These are phyloP conservation scores for Vanacampus margaritifer DNA, from an alignment of 2,113 vertebrate species.

Conservation along the genomic window DNA sequence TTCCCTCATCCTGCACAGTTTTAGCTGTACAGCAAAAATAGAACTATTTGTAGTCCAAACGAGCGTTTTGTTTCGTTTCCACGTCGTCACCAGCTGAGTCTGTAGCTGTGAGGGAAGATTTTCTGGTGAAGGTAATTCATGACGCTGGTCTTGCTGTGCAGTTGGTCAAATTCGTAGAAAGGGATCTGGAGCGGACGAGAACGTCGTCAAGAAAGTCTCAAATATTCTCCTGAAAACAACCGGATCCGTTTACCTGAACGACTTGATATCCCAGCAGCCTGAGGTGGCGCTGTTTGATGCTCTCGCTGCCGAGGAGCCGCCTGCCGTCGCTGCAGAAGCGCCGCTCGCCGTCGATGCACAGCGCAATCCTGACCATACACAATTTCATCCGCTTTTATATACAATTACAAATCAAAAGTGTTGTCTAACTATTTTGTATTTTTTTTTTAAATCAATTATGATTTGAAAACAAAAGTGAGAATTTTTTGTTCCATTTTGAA, in stretches of 20 bases:
- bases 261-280: constrained; percentile 86
- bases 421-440: too few relatives aligned
- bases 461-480: too few relatives aligned
- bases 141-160: constrained; percentile 58
- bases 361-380: constrained; percentile 71
- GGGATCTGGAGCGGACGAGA: constrained; percentile 75
- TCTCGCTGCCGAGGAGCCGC: constrained; percentile 83
- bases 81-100: constrained; percentile 67
- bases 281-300: constrained; percentile 87
- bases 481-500: too few relatives aligned
- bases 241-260: constrained; percentile 77
- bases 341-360: constrained; percentile 85
- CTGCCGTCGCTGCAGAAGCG: constrained; percentile 78
- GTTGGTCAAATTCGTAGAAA: constrained; percentile 79
- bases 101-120: constrained; percentile 77
- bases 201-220: neutral
- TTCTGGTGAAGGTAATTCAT: constrained; percentile 87
- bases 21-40: neutral
- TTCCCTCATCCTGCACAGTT: neutral
- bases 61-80: accelerated
- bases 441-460: too few relatives aligned
- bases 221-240: neutral
- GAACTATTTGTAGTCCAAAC: neutral
- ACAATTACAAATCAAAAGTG: too few relatives aligned
- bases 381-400: neutral